These are phyloP conservation scores for Phyto melanocephala DNA, from an alignment of 2,888 invertebrate species.

Conservation along the genomic window DNA sequence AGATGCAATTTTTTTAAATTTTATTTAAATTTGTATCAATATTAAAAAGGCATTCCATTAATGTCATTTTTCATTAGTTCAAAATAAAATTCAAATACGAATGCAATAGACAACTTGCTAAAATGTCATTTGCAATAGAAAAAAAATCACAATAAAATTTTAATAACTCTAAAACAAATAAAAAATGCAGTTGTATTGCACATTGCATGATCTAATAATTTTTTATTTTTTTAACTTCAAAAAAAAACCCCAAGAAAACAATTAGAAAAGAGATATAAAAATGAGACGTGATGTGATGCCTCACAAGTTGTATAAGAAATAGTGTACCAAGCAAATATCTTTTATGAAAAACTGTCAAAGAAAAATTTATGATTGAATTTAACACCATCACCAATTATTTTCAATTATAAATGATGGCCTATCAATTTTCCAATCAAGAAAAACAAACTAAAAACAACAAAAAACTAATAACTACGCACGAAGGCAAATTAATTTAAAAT, in stretches of 20 bases:
- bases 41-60: background rate
- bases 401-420: conserved; percentile 50
- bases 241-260: conserved; percentile 23
- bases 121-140: conserved; percentile 31
- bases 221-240: no score
- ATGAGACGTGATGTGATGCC: background rate
- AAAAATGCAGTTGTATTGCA: background rate
- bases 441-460: no score
- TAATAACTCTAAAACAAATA: background rate
- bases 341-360: background rate
- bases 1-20: no score
- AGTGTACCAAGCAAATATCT: background rate
- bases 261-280: conserved; percentile 6
- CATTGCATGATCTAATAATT: no score
- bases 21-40: no score
- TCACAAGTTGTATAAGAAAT: conserved; percentile 22
- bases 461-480: background rate
- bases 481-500: conserved; percentile 29
- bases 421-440: background rate
- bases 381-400: conserved; percentile 54
- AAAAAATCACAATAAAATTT: background rate
- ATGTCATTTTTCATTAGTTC: conserved; percentile 38
- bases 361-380: conserved; percentile 36
- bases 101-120: background rate
- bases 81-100: conserved; percentile 12